Base-by-base conservation (phyloP, 1,140 invertebrate genomes). In the Vollenhovia emeryi region DNA sequence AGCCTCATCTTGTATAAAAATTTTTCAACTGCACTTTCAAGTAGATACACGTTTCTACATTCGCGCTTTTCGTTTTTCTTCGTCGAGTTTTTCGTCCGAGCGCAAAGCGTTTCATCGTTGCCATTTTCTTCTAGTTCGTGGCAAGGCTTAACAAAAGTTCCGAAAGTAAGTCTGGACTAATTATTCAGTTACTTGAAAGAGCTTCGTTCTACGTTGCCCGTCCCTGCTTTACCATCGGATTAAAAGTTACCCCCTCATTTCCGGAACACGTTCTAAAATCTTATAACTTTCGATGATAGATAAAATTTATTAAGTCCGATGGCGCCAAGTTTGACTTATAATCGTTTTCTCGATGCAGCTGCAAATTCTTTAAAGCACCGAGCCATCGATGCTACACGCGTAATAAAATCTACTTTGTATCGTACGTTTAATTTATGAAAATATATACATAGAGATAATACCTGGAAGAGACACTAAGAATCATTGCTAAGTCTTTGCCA, bases 181-280 rank as follows among this genome's bases (percentile, higher is more conserved):
- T 79, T 79, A 79, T 79, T 68, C 76, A 79, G 76, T 79, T 79
- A 79, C 62, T 79, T 68, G 60, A 79, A 79, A 79, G 60, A 64
- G 76, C 76, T 79, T 36, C 60, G 60, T 68, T 79, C 30, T 18
- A 52, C 76, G 30, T 48, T 79, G 21, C 45, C 21, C 75, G 24
- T 48, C 43, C 15, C 59, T 60, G 30, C 60, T 78, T 78, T 78
- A 78, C 43, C 30, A 24, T 40, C 45, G 62, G 76, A 79, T 79
- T 79, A 68, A 79, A 79, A 79, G 76, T 79, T 79, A 55, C 62
- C 33, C 45, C 45, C 71, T 69, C 52, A 79, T 68, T 79, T 68
- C 45, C 76, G 30, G 33, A 36, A 13, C 45, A 66, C 33, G 33
- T 68, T 48, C 60, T 68, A 79, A 79, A 79, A 79, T 79, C 76